These are phyloP conservation scores for Agrypnus murinus DNA, from an alignment of 2,888 invertebrate genomes.

Conservation along the genomic window DNA sequence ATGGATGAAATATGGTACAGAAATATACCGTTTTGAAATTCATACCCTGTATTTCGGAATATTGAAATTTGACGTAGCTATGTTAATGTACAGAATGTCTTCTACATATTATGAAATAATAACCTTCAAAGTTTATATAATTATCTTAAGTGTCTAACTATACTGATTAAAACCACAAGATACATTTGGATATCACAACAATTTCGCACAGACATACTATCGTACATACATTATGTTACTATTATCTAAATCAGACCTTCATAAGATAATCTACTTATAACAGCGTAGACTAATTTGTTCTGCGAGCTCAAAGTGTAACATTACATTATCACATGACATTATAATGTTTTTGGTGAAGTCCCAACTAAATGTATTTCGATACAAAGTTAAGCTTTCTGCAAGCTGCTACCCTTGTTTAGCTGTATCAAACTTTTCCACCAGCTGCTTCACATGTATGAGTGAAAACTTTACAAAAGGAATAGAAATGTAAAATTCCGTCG, in stretches of 20 bases:
- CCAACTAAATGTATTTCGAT: neutral
- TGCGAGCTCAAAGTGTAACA: slow-evolving; percentile 3
- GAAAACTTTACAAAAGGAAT: slow-evolving; percentile 22
- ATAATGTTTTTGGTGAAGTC: neutral
- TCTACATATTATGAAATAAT: too few species aligned
- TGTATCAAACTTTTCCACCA: slow-evolving; percentile 8
- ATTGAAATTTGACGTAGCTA: too few species aligned
- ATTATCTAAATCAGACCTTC: slow-evolving; percentile 1
- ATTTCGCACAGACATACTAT: neutral
- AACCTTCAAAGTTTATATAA: too few species aligned
- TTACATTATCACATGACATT: slow-evolving; percentile 7
- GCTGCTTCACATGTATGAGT: slow-evolving; percentile 13
- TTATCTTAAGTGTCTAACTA: too few species aligned
- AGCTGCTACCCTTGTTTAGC: slow-evolving; percentile 13
- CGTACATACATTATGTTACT: neutral
- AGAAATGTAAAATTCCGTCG: slow-evolving; percentile 16
- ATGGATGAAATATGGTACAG: too few species aligned
- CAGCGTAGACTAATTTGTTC: neutral
- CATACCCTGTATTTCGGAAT: too few species aligned
- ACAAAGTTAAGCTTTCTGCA: neutral
- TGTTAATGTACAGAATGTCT: too few species aligned
- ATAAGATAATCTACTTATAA: slow-evolving; percentile 1
- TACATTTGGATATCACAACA: neutral
- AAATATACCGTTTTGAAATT: too few species aligned
- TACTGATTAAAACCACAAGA: neutral